A percentile compares a stretch with the other conserved stretches of the same genome.
Conservation (phyloP, 2,113 vertebrate species). For the Eptesicus fuscus region DNA sequence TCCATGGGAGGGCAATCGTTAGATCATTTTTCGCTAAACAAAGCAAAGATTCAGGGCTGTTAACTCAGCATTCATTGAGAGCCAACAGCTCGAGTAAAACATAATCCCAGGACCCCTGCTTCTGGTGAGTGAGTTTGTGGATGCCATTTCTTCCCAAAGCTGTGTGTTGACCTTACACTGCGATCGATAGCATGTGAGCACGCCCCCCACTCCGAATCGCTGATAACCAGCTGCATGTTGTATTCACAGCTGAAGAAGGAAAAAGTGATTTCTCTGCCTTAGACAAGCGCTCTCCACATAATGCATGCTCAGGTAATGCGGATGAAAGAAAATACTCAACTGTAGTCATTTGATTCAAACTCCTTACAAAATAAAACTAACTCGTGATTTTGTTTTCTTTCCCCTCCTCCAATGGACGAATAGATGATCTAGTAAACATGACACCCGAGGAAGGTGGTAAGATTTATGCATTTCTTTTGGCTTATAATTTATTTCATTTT, state of each 20-base stretch:
- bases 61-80: background rate
- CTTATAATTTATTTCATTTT: background rate
- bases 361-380: slow-evolving; percentile 21
- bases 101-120: background rate
- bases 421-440: slow-evolving; percentile 82
- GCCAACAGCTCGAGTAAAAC: background rate
- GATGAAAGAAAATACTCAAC: slow-evolving; percentile 32
- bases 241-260: slow-evolving; percentile 72
- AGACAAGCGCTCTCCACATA: slow-evolving; percentile 66
- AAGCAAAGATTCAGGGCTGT: background rate
- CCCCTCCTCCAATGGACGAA: slow-evolving; percentile 60
- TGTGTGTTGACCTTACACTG: background rate
- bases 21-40: background rate
- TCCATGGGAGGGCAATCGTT: background rate
- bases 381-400: slow-evolving; percentile 52
- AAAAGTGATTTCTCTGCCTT: slow-evolving; percentile 63
- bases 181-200: accelerated
- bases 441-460: slow-evolving; percentile 83
- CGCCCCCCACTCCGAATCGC: background rate
- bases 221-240: slow-evolving; percentile 61
- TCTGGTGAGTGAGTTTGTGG: background rate
- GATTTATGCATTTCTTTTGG: slow-evolving; percentile 41
- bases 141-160: background rate
- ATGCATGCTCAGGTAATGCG: slow-evolving; percentile 75
- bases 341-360: background rate